These are phyloP conservation scores for Eucidaris tribuloides DNA, from an alignment of 35 echinoderm and acorn worm genomes.

Conservation along the genomic window DNA sequence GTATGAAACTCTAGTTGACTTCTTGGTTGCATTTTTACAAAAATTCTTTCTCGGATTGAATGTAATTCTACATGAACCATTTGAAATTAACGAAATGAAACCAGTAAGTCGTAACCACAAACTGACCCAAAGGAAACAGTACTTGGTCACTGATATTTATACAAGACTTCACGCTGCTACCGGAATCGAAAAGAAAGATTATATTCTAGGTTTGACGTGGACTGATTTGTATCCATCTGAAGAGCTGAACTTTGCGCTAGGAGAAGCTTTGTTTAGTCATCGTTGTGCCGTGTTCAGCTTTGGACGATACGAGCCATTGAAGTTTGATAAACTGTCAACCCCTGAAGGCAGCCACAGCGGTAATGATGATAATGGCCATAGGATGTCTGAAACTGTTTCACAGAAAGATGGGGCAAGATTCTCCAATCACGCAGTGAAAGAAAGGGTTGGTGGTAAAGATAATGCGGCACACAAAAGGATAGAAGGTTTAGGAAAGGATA, in stretches of 20 bases:
- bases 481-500: no score
- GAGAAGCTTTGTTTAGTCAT: conserved; percentile 65
- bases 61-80: conserved; percentile 30
- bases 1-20: conserved; percentile 21
- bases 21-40: conserved; percentile 52
- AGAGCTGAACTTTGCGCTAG: conserved; percentile 92
- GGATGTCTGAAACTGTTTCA: no score
- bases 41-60: conserved; percentile 69
- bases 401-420: no score
- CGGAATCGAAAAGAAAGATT: conserved; percentile 22
- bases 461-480: no score
- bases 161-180: conserved; percentile 49
- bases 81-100: conserved; percentile 27
- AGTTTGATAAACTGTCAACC: no score
- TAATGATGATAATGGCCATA: no score
- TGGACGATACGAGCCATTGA: conserved; percentile 81
- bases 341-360: no score
- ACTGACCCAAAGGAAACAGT: conserved; percentile 68
- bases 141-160: conserved; percentile 78
- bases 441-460: no score
- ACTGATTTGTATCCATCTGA: conserved; percentile 92
- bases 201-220: conserved; percentile 81
- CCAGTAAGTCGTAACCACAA: conserved; percentile 43
- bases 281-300: conserved; percentile 84
- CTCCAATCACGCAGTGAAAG: no score